A percentile compares a stretch with the other conserved stretches of the same genome.
These are phyloP conservation scores for Montipora cactus DNA, from an alignment of 64 coral and sea anemone species.

Conservation along the genomic window DNA sequence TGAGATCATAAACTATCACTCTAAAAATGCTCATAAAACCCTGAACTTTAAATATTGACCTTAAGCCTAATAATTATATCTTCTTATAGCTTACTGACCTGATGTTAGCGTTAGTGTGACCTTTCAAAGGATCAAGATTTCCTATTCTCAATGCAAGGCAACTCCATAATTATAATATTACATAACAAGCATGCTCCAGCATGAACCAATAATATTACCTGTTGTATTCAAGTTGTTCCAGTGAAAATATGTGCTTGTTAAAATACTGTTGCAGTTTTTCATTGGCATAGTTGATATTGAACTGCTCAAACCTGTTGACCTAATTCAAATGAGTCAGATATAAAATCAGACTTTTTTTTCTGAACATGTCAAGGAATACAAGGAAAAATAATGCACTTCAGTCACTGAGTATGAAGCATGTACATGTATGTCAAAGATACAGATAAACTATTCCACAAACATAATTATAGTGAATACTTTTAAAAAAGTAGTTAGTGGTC, in stretches of 20 bases:
- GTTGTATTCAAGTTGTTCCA: constrained; percentile 98
- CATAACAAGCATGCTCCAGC: too few relatives aligned
- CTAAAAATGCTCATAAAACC: too few relatives aligned
- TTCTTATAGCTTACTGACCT: too few relatives aligned
- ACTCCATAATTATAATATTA: too few relatives aligned
- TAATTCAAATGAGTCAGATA: not conserved
- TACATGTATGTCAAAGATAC: too few relatives aligned
- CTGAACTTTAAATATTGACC: too few relatives aligned
- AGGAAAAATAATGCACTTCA: not conserved
- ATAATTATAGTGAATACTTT: not conserved
- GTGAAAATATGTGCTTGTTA: constrained; percentile 99
- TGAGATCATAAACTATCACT: too few relatives aligned
- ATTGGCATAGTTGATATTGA: constrained; percentile 99
- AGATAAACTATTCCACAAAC: too few relatives aligned
- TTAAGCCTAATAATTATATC: too few relatives aligned
- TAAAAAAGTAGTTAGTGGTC: not conserved
- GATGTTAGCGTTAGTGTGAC: too few relatives aligned
- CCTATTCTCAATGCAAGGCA: too few relatives aligned
- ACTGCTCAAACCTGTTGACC: constrained; percentile 98
- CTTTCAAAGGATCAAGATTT: too few relatives aligned
- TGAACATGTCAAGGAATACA: not conserved
- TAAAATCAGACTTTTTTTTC: not conserved
- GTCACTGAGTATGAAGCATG: not conserved
- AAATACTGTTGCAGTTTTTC: constrained; percentile 99
- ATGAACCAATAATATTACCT: constrained; percentile 58